Evolutionary conservation across 2,113 vertebrate species (phyloP), one percentile per base, ranked within the genome.

Genomic region (Pelusios castaneus): DNA sequence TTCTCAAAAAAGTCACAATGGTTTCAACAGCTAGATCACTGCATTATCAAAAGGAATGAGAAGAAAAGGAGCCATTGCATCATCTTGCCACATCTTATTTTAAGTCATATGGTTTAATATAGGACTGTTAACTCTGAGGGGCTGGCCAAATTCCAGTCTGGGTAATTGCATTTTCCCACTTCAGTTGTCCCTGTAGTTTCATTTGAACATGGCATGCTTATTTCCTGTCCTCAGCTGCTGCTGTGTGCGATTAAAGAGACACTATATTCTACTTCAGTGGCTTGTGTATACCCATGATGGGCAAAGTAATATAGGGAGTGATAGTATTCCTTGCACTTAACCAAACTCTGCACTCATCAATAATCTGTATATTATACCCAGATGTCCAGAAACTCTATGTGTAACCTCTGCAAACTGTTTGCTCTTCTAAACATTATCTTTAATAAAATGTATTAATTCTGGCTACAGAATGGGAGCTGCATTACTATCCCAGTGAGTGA

Each of bases 1-100:
- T 80, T 90, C 84, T 16, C 31, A 47, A 17, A 87, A 49, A 85
- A 90, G 1, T 2, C 1, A 38, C 6, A 10, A 79, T 31, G 0
- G 25, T 80, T 89, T 83, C 34, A 81, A 5, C 21, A 38, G n/a
- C 19, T 24, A 58, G 25, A 27, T 22, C 27, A 25, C n/a, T 73
- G 67, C 63, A 41, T 73, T 73, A 43, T 91, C 58, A 31, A 4
- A 80, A 81, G 24, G 5, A 34, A 31, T 47, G 34, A 49, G 31
- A 49, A 63, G 19, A 5, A 49, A 12, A 34, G 0, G 0, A 54
- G 31, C 0, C 16, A 0, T 10, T n/a, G 13, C 78, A 4, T 21
- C 1, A 73, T 91, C 54, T 31, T 8, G 34, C n/a, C 51, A 8
- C 4, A 49, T 55, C 82, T 86, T 73, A 3, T 70, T 73, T n/a